A percentile compares a stretch with the other conserved stretches of the same genome.
phyloP scores from a whole-genome alignment of 2,888 invertebrate species.

The Drosophila algonquin region DNA sequence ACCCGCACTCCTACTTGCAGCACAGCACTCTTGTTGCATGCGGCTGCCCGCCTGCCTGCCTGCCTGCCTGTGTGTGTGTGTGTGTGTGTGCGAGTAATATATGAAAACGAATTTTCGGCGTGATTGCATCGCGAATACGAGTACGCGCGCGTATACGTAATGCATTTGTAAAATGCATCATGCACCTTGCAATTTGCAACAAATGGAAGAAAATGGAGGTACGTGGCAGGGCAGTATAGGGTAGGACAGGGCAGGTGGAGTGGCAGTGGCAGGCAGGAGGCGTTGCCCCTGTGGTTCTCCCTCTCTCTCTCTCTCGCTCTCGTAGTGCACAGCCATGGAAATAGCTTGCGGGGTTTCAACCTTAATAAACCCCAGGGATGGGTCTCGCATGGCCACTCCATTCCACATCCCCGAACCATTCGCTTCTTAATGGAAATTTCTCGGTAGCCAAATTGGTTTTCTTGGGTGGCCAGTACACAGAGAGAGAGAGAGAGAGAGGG shows the following conservation, averaged over 20 bases:
- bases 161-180: slow-evolving; percentile 48
- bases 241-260: too few species aligned
- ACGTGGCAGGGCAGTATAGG: background rate
- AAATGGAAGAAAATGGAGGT: background rate
- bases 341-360: slow-evolving; percentile 7
- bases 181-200: slow-evolving; percentile 34
- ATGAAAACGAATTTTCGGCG: slow-evolving; percentile 54
- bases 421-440: slow-evolving; percentile 29
- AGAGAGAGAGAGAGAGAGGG: background rate
- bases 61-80: background rate
- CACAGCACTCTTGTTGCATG: background rate
- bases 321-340: background rate
- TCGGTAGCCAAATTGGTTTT: slow-evolving; percentile 30
- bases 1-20: background rate
- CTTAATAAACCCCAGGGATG: slow-evolving; percentile 27
- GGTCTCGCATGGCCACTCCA: slow-evolving; percentile 4
- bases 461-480: background rate
- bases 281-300: background rate
- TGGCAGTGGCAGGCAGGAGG: background rate
- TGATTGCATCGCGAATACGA: slow-evolving; percentile 49
- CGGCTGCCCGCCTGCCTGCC: background rate
- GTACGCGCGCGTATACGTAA: slow-evolving; percentile 46
- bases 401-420: background rate
- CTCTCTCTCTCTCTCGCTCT: too few species aligned
- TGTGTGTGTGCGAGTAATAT: slow-evolving; percentile 32